Percentiles rank a stretch among this genome's conserved stretches.
Evolutionary conservation across 1,140 invertebrate genomes (phyloP).

Genomic region (Drosophila biarmipes): DNA sequence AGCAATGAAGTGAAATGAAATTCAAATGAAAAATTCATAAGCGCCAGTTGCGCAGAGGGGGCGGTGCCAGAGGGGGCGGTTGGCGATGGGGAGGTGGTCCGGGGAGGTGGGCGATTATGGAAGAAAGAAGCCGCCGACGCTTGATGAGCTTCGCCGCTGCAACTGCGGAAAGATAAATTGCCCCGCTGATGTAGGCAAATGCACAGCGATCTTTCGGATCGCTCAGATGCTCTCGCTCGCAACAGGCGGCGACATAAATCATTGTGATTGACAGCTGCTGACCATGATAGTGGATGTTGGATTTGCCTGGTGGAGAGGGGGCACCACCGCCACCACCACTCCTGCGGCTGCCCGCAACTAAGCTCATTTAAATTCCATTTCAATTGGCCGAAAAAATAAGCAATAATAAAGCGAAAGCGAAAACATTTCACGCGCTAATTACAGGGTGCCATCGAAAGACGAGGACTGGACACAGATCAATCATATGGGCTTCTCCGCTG

Average conservation of each 20-base stretch:
- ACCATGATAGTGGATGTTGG: slow-evolving; percentile 44
- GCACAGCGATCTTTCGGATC: slow-evolving; percentile 52
- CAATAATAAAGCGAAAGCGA: slow-evolving; percentile 42
- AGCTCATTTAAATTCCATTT: slow-evolving; percentile 82
- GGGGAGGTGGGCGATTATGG: slow-evolving; percentile 59
- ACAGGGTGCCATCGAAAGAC: slow-evolving; percentile 66
- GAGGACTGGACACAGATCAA: slow-evolving; percentile 71
- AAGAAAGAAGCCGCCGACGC: slow-evolving; percentile 75
- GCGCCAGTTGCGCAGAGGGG: slow-evolving; percentile 49
- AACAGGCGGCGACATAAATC: slow-evolving; percentile 75
- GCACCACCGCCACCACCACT: slow-evolving; percentile 2
- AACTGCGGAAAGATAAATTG: slow-evolving; percentile 83
- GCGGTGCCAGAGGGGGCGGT: slow-evolving; percentile 17
- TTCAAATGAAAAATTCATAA: slow-evolving; percentile 73
- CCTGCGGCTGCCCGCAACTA: slow-evolving; percentile 67
- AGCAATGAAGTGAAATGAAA: slow-evolving; percentile 70
- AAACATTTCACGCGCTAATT: slow-evolving; percentile 75
- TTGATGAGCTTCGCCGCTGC: slow-evolving; percentile 75
- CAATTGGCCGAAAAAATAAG: slow-evolving; percentile 70
- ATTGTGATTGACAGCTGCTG: slow-evolving; percentile 83
- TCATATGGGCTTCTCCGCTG: slow-evolving; percentile 52
- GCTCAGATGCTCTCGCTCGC: slow-evolving; percentile 12
- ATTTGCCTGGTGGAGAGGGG: not conserved
- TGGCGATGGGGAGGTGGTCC: not conserved
- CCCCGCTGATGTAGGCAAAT: slow-evolving; percentile 77